Evolutionary conservation across 2,113 vertebrate genomes (phyloP).

Genomic region (Labeo catla): DNA sequence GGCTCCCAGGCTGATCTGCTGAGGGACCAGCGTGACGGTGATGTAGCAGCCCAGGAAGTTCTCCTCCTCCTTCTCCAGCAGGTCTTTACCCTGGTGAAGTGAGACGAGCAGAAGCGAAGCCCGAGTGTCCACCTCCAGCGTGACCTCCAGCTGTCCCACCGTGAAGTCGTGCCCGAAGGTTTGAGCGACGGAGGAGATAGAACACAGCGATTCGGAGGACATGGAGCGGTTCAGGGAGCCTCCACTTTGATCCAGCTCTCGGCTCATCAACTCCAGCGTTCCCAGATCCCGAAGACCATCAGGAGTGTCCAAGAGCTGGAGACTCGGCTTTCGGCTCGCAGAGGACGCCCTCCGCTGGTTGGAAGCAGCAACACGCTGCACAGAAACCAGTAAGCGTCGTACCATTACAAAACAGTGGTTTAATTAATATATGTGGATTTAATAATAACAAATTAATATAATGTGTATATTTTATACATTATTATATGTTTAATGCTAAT

Average conservation of each 20-base stretch:
- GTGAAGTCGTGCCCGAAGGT: conserved; percentile 95
- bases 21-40: conserved; percentile 87
- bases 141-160: conserved; percentile 93
- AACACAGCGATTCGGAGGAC: conserved; percentile 93
- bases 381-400: neutral
- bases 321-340: conserved; percentile 81
- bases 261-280: conserved; percentile 91
- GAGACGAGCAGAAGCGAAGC: conserved; percentile 79
- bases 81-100: conserved; percentile 95
- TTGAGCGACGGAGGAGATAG: conserved; percentile 94
- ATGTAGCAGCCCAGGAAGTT: conserved; percentile 94
- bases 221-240: conserved; percentile 84
- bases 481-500: no score
- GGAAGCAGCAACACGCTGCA: conserved; percentile 77
- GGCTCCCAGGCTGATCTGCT: conserved; percentile 89
- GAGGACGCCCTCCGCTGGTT: conserved; percentile 72
- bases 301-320: conserved; percentile 83
- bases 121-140: conserved; percentile 81
- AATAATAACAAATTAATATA: neutral
- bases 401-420: no score
- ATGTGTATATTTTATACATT: neutral
- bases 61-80: conserved; percentile 91
- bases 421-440: no score
- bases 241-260: conserved; percentile 82
- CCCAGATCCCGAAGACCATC: conserved; percentile 91